Evolutionary conservation across 2,888 invertebrate genomes (phyloP), one percentile per base, ranked within the genome.

Genomic region (Agrotis clavis): DNA sequence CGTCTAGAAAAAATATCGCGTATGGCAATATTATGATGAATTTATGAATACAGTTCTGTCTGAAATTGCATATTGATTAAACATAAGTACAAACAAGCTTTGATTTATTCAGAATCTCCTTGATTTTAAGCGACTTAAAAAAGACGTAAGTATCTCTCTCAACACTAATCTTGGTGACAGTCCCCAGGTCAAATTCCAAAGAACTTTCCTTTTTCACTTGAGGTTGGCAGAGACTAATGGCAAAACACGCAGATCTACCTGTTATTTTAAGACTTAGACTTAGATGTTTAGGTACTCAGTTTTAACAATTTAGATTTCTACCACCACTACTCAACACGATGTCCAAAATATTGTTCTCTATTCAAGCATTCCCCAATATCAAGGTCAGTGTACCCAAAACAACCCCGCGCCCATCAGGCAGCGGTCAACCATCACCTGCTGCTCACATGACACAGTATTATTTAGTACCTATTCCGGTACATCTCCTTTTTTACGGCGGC

Each of bases 401-500:
- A 48, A 19, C 18, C 25, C 19, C 19, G 19, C 53, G 57, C 51
- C 56, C 66, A 69, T 61, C 35, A 35, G 35, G 6, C 66, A 78
- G 53, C 25, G 5, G 14, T 30, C 51, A n/a, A 25, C 60, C 59
- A 19, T 59, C 2, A 6, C 51, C 21, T n/a, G 25, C 53, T 47
- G 25, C 53, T 47, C 66, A 66, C 57, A 41, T 50, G 79, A 54
- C 53, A 68, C 65, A 51, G 21, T 78, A 73, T 82, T 82, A 72
- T 82, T 77, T 82, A 73, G 67, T 73, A 61, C 63, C 71, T 67
- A 67, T 77, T 67, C 63, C 60, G 48, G 21, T 56, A 64, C 63
- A 67, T 77, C 71, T 61, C 71, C 78, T 71, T 81, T 78, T 81
- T 81, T 81, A 80, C 69, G 64, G 21, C 59, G 25, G n/a, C 61